Evolutionary conservation across 1,140 invertebrate genomes (phyloP).

Genomic region (Pogonognathellus flavescens): DNA sequence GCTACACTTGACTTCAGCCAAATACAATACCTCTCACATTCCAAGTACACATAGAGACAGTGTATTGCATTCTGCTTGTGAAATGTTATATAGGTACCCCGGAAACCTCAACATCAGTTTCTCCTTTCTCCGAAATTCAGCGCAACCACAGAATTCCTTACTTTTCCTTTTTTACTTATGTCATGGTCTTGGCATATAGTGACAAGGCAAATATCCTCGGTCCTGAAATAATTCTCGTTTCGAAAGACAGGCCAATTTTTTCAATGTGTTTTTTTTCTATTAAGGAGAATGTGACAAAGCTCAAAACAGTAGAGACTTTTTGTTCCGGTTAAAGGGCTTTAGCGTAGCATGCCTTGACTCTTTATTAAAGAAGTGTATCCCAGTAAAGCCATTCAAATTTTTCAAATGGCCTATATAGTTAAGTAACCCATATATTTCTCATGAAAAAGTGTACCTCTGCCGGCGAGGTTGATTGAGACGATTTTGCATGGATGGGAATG

Average conservation of each 20-base stretch:
- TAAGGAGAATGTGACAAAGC: conserved; percentile 16
- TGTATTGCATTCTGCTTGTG: no score
- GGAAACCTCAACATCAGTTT: background rate
- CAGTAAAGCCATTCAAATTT: no score
- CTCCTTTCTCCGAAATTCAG: background rate
- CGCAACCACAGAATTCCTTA: background rate
- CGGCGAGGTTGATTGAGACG: no score
- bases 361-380: no score
- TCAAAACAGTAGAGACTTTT: background rate
- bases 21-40: background rate
- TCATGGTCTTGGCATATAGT: background rate
- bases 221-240: background rate
- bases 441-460: no score
- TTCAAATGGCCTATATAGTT: no score
- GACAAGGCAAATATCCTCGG: conserved; percentile 7
- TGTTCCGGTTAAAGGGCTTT: no score
- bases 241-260: conserved; percentile 10
- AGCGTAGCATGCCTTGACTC: no score
- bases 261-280: background rate
- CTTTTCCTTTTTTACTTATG: conserved; percentile 10
- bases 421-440: no score
- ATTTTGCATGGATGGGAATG: no score
- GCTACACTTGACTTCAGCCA: background rate
- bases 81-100: background rate
- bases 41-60: no score